A percentile compares a stretch with the other conserved stretches of the same genome.
Evolutionary conservation across 53 echinoderm and acorn worm species (phyloP).

Genomic region (Mesocentrotus franciscanus): DNA sequence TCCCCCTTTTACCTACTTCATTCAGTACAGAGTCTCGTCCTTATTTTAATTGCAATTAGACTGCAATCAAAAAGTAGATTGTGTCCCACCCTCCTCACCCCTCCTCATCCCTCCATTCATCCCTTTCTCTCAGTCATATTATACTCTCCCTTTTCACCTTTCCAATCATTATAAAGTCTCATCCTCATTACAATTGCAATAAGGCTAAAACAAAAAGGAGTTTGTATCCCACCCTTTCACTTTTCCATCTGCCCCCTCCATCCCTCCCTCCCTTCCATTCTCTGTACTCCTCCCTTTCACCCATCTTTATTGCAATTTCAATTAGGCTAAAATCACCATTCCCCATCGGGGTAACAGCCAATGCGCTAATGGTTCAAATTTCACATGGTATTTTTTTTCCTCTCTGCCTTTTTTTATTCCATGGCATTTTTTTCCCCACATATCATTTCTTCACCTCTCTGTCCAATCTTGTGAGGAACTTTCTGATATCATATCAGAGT

Average conservation of each 20-base stretch:
- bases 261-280: not conserved
- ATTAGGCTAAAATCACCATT: constrained; percentile 56
- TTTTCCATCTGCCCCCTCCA: not conserved
- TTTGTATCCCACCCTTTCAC: not conserved
- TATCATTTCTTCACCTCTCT: not conserved
- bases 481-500: not conserved
- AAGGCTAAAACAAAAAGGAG: not conserved
- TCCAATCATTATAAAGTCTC: not conserved
- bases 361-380: constrained; percentile 40
- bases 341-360: constrained; percentile 12
- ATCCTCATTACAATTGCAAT: not conserved
- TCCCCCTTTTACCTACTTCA: not conserved
- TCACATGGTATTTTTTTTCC: not conserved
- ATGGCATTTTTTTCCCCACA: no score
- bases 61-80: no score
- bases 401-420: not conserved
- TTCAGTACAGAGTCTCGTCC: no score
- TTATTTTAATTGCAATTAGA: no score
- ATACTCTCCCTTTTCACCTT: not conserved
- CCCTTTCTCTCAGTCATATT: not conserved
- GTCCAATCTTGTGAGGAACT: not conserved
- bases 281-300: not conserved
- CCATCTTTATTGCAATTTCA: constrained; percentile 23
- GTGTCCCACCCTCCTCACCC: not conserved
- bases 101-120: not conserved